Conservation (phyloP, 2,888 invertebrate species). For the Itoplectis maculator region DNA sequence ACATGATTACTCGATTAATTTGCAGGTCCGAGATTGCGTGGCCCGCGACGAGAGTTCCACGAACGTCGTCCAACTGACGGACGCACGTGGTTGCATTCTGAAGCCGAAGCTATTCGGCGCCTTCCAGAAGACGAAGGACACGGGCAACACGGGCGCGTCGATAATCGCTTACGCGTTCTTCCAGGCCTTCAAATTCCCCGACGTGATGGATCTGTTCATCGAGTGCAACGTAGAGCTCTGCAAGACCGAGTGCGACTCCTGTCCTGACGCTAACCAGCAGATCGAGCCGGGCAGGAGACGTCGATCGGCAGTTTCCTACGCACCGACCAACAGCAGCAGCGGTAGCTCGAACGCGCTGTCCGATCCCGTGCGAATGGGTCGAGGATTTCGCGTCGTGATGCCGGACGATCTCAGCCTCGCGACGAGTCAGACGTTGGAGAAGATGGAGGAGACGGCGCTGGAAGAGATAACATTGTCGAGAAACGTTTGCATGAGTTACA, state of each 20-base stretch:
- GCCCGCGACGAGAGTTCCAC: constrained; percentile 90
- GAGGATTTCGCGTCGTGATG: constrained; percentile 89
- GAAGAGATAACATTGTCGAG: constrained; percentile 65
- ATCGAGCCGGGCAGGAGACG: constrained; percentile 85
- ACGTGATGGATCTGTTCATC: constrained; percentile 92
- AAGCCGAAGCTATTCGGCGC: constrained; percentile 93
- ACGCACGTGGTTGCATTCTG: constrained; percentile 91
- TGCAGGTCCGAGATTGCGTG: constrained; percentile 89
- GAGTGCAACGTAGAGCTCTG: constrained; percentile 94
- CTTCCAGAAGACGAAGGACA: constrained; percentile 92
- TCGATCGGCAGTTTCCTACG: constrained; percentile 73
- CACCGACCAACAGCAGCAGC: constrained; percentile 74
- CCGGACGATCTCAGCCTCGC: constrained; percentile 88
- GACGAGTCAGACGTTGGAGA: constrained; percentile 76
- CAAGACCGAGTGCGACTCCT: constrained; percentile 91
- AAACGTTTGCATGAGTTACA: constrained; percentile 88
- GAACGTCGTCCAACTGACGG: constrained; percentile 89
- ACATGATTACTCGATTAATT: constrained; percentile 10
- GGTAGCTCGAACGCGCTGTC: constrained; percentile 85
- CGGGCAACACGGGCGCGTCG: constrained; percentile 90
- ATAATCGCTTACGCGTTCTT: constrained; percentile 92
- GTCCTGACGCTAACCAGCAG: constrained; percentile 88
- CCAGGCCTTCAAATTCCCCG: constrained; percentile 94
- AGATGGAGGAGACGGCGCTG: constrained; percentile 70
- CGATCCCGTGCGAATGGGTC: constrained; percentile 88